Conservation (phyloP, 2,888 invertebrate species). For the Cantharis rustica region DNA sequence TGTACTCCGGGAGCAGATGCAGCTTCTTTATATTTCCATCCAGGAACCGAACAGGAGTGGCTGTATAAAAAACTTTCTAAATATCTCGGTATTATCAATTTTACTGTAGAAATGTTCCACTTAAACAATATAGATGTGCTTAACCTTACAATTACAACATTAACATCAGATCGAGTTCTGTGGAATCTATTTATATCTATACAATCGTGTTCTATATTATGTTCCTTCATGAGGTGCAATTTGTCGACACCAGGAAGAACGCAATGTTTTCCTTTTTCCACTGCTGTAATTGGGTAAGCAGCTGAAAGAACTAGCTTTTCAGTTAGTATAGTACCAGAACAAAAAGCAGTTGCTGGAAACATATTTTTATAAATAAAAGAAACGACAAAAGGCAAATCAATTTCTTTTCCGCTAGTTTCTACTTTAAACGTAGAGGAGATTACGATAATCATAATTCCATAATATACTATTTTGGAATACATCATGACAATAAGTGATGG, state of each 20-base stretch:
- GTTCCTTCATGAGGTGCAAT: background rate
- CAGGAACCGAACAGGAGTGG: background rate
- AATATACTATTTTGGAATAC: background rate
- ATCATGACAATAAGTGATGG: background rate
- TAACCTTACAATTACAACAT: background rate
- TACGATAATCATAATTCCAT: background rate
- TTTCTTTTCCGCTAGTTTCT: background rate
- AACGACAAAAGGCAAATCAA: background rate
- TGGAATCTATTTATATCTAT: background rate
- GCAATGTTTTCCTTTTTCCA: background rate
- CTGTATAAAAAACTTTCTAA: background rate
- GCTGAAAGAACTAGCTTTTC: background rate
- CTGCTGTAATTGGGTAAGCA: slow-evolving; percentile 1
- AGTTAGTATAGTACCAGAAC: slow-evolving; percentile 1
- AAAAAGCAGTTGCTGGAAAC: background rate
- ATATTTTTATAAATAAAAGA: slow-evolving; percentile 1
- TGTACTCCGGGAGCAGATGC: background rate
- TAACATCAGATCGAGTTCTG: background rate
- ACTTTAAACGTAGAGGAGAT: background rate
- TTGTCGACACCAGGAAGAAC: background rate
- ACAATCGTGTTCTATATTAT: background rate
- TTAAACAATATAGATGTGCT: background rate
- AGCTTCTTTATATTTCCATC: background rate
- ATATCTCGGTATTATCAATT: background rate
- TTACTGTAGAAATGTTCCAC: background rate